Evolutionary conservation across 2,113 vertebrate genomes (phyloP).

Genomic region (Austrofundulus limnaeus): DNA sequence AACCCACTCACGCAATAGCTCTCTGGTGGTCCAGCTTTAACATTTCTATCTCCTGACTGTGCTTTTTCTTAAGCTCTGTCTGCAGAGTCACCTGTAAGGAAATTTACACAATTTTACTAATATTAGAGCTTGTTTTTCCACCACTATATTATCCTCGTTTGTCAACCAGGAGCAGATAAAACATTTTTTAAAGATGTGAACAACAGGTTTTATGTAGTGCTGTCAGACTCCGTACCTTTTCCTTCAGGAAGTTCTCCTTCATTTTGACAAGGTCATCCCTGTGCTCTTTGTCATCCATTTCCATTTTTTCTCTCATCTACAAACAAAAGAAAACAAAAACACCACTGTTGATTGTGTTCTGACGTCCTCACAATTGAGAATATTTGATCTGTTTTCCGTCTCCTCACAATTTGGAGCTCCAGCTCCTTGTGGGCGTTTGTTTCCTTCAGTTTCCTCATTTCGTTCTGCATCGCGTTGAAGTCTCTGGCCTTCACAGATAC

Average conservation of each 20-base stretch:
- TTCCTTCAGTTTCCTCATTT: constrained; percentile 82
- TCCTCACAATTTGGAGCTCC: constrained; percentile 79
- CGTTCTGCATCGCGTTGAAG: constrained; percentile 81
- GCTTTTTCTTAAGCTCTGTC: constrained; percentile 80
- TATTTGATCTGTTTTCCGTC: neutral
- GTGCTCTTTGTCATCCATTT: constrained; percentile 76
- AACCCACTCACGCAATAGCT: constrained; percentile 84
- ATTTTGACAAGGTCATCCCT: constrained; percentile 78
- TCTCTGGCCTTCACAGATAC: constrained; percentile 71
- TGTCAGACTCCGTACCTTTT: constrained; percentile 79
- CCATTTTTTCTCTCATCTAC: constrained; percentile 82
- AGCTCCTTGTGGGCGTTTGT: constrained; percentile 83
- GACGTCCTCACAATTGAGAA: neutral
- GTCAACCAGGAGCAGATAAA: neutral
- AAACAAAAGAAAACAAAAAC: constrained; percentile 17
- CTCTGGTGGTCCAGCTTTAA: constrained; percentile 82
- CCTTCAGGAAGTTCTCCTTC: constrained; percentile 83
- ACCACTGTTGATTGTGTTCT: neutral
- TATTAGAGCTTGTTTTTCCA: neutral
- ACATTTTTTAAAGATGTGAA: too few relatives aligned
- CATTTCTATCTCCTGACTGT: constrained; percentile 59
- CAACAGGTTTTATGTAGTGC: neutral
- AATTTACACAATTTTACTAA: constrained; percentile 19
- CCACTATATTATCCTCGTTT: neutral
- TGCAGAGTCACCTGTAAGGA: constrained; percentile 78